Evolutionary conservation across 1,140 invertebrate genomes (phyloP), one percentile per base, ranked within the genome.

Genomic region (Drosophila pruinosa): DNA sequence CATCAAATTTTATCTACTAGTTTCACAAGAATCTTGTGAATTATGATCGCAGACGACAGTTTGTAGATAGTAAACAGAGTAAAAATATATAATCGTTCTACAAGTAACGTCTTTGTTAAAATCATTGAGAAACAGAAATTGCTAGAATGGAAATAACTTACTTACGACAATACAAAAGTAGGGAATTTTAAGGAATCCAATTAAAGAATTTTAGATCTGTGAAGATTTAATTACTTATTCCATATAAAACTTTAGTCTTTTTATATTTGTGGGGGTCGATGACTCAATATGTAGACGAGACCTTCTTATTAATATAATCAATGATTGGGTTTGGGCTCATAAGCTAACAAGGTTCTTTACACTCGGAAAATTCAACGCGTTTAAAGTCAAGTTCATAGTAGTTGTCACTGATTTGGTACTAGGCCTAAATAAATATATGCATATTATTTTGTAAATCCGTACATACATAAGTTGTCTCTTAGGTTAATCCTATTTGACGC

Each of bases 401-500:
- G 8, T 8, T 53, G 10, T 8, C 12, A 24, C 14, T 14, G 15
- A 24, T 24, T 15, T 14, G 8, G 1, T 12, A 19, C 4, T 36
- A 34, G 22, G 10, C 47, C 6, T 26, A 69, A 62, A 50, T 36
- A 43, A 64, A 56, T n/a, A 63, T 22, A 14, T 34, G 21, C 24
- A 63, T 10, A 52, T 15, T 22, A 17, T 15, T 56, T 19, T 4
- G 38, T 15, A 17, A n/a, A n/a, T n/a, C n/a, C n/a, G 12, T 39
- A 39, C 6, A 36, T 38, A 36, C 4, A 10, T 4, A 31, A 34
- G 8, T 52, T 31, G 34, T 15, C 24, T 31, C 15, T 22, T 21
- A 28, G 15, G 67, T 64, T 70, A 70, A 64, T 31, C 39, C 39
- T 48, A 47, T 54, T 47, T 52, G 56, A 17, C 45, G 64, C 47